Conservation (phyloP, 2,113 vertebrate genomes). For the Chlorocebus sabaeus region DNA sequence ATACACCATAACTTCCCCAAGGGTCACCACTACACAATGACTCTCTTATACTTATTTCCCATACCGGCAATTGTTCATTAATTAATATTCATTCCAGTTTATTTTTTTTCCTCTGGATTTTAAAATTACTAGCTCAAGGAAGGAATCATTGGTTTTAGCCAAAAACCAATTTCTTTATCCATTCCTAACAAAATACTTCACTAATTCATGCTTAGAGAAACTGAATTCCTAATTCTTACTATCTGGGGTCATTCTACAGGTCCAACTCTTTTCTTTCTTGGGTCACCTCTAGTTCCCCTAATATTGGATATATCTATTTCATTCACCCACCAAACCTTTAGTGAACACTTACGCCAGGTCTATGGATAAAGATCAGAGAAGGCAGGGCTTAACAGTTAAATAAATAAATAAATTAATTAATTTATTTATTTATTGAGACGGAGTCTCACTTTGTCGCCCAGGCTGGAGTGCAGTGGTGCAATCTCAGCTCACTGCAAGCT, state of each 20-base stretch:
- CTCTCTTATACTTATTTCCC: neutral
- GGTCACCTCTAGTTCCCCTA: neutral
- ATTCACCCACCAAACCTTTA: neutral
- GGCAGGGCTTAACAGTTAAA: neutral
- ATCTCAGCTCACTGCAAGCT: too few relatives aligned
- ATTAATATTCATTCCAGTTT: neutral
- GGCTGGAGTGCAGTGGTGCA: too few relatives aligned
- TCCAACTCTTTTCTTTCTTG: neutral
- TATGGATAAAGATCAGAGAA: neutral
- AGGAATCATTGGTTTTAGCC: neutral
- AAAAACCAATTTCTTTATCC: neutral
- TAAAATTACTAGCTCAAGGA: slow-evolving; percentile 4
- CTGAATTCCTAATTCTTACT: neutral
- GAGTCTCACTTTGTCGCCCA: too few relatives aligned
- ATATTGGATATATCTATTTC: neutral
- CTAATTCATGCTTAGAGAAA: neutral
- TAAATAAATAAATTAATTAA: too few relatives aligned
- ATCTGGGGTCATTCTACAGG: neutral
- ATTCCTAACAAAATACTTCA: neutral
- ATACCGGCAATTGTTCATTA: neutral
- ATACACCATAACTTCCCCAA: neutral
- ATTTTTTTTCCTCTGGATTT: neutral
- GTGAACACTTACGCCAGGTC: neutral
- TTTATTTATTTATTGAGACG: too few relatives aligned
- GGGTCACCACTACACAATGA: neutral